A percentile compares a stretch with the other conserved stretches of the same genome.
These are phyloP conservation scores for Lampropteryx suffumata DNA, from an alignment of 2,888 invertebrate species.

Conservation along the genomic window DNA sequence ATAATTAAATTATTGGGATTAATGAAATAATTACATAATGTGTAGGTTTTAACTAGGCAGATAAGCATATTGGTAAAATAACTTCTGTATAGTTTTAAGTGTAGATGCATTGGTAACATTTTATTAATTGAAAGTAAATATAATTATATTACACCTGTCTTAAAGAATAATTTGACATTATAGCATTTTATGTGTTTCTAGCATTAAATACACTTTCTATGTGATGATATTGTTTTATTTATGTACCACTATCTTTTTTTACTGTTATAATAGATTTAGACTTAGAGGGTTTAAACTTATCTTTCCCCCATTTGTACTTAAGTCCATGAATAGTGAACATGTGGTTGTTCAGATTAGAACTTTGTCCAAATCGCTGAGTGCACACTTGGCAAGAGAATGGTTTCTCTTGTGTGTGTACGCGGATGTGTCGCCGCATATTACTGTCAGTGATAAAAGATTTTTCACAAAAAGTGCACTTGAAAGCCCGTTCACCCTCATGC, in stretches of 20 bases:
- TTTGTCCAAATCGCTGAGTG: constrained; percentile 65
- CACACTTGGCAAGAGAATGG: constrained; percentile 70
- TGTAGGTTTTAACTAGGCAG: constrained; percentile 8
- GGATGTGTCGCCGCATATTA: constrained; percentile 62
- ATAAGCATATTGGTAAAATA: constrained; percentile 3
- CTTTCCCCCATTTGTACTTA: constrained; percentile 66
- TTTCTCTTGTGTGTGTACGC: constrained; percentile 71
- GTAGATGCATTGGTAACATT: constrained; percentile 26
- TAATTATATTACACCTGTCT: constrained; percentile 32
- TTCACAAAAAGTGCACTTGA: constrained; percentile 64
- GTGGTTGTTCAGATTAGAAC: constrained; percentile 74
- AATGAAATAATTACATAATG: constrained; percentile 25
- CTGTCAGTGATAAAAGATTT: constrained; percentile 63
- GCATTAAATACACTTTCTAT: constrained; percentile 27
- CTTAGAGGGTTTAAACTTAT: constrained; percentile 43
- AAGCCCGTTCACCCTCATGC: constrained; percentile 67
- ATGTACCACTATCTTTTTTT: background rate
- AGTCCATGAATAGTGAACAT: constrained; percentile 69
- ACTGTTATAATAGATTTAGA: constrained; percentile 35
- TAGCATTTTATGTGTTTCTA: constrained; percentile 36
- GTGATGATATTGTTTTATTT: constrained; percentile 20
- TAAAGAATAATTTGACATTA: constrained; percentile 39
- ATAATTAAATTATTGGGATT: constrained; percentile 15
- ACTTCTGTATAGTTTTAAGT: constrained; percentile 19
- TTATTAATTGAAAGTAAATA: constrained; percentile 26